Evolutionary conservation across 2,888 invertebrate genomes (phyloP).

Genomic region (Heterodera filipjevi): DNA sequence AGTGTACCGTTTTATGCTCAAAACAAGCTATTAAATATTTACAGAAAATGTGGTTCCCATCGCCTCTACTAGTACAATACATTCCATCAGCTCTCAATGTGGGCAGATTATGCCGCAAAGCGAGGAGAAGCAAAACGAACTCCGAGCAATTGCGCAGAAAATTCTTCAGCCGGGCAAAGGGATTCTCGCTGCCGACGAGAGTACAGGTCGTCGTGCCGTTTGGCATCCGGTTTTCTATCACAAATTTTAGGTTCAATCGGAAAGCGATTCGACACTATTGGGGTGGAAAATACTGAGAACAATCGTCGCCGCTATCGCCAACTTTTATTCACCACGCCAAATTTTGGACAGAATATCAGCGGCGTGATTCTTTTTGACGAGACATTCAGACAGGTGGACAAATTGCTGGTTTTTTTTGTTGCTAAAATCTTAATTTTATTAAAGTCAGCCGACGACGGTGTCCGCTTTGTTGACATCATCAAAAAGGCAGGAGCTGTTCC

Average conservation of each 20-base stretch:
- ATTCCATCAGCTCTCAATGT: no score
- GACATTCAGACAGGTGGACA: constrained; percentile 82
- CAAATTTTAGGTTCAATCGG: constrained; percentile 62
- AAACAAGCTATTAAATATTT: no score
- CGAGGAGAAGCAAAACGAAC: constrained; percentile 62
- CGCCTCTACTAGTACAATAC: no score
- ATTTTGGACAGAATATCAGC: constrained; percentile 75
- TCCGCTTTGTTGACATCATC: constrained; percentile 81
- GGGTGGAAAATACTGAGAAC: constrained; percentile 65
- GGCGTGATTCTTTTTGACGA: constrained; percentile 99
- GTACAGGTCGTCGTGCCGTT: constrained; percentile 71
- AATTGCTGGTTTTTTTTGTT: neutral
- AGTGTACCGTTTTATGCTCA: no score
- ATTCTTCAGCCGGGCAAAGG: constrained; percentile 64
- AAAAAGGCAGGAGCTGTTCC: constrained; percentile 88
- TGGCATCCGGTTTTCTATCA: neutral
- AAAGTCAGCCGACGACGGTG: constrained; percentile 81
- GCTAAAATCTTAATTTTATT: no score
- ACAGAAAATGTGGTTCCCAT: no score
- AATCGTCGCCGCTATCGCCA: constrained; percentile 65
- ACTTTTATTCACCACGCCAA: constrained; percentile 64
- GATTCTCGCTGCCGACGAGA: constrained; percentile 96
- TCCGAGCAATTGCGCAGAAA: constrained; percentile 53
- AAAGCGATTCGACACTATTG: constrained; percentile 63
- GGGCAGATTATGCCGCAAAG: no score